Evolutionary conservation across 2,797 vertebrate genomes (phyloP), one percentile per base, ranked within the genome.

Genomic region (Aselliscus stoliczkanus): DNA sequence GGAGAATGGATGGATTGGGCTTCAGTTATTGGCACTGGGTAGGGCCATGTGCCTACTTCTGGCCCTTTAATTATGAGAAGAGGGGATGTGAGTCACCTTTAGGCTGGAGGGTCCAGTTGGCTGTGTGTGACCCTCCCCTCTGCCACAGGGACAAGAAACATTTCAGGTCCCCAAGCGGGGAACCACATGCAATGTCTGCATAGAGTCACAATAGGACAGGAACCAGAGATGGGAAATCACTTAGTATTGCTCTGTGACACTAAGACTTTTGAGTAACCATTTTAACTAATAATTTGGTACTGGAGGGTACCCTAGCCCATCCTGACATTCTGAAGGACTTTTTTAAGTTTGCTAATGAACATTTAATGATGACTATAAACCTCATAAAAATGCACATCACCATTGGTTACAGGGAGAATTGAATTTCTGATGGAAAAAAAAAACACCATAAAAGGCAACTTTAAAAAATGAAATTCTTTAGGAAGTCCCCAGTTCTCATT

Each of bases 171-270:
- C 34, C 9, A 12, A 7, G 9, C 2, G 7, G 23, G 56, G 9
- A 34, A 34, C 27, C 23, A 10, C 23, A 1, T 0, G 9, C 52
- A 23, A 7, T 52, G 44, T 5, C 29, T 42, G 13, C 13, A 50
- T 37, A 56, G 27, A 60, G 7, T 4, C 52, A 8, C 44, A 6
- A 0, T 0, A 17, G 31, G 29, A 25, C 0, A 0, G 12, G 27
- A 23, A 25, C 9, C 37, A 62, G 54, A 11, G 34, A n/a, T 6
- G 5, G 42, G 23, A 34, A 69, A 6, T 21, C 9, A 44, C 23
- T 17, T 1, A 1, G 12, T 4, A 4, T 2, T 80, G 20, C 23
- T 83, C 27, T 1, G 4, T 39, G 23, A n/a, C 29, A 8, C 27
- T 62, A 25, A 56, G 20, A 25, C 4, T 21, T 60, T 3, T 12